Percentiles rank a stretch among this genome's conserved stretches.
These are phyloP conservation scores for Manduca sexta DNA, from an alignment of 1,140 invertebrate species.

Conservation along the genomic window DNA sequence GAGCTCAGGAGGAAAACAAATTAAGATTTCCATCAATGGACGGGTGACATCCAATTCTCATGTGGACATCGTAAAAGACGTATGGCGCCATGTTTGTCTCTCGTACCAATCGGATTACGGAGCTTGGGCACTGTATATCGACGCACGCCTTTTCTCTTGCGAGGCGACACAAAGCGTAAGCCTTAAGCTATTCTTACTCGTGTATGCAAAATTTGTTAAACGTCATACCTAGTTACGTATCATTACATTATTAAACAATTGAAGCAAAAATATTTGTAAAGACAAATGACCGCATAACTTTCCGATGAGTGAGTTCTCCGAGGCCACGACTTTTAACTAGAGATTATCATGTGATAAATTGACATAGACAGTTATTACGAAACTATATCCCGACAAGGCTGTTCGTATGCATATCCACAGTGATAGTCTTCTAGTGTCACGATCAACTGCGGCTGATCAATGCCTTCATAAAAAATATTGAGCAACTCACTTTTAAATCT, in stretches of 20 bases:
- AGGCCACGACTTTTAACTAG: slow-evolving; percentile 17
- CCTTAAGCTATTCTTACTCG: neutral
- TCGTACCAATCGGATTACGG: slow-evolving; percentile 76
- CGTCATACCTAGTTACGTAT: neutral
- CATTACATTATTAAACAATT: neutral
- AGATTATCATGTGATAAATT: slow-evolving; percentile 29
- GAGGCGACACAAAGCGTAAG: slow-evolving; percentile 72
- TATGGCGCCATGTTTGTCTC: slow-evolving; percentile 79
- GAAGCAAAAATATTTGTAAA: neutral
- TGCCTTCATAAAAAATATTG: slow-evolving; percentile 9
- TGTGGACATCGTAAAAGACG: slow-evolving; percentile 66
- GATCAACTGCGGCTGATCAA: slow-evolving; percentile 17
- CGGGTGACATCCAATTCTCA: slow-evolving; percentile 61
- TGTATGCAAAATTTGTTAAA: neutral
- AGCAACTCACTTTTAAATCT: neutral
- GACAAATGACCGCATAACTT: slow-evolving; percentile 10
- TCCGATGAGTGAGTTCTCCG: slow-evolving; percentile 18
- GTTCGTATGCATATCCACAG: slow-evolving; percentile 5
- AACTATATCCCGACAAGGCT: slow-evolving; percentile 28
- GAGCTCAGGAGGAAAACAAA: slow-evolving; percentile 67
- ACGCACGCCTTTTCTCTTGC: slow-evolving; percentile 71
- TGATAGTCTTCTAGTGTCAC: slow-evolving; percentile 16
- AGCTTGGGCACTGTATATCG: slow-evolving; percentile 76
- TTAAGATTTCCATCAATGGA: slow-evolving; percentile 75
- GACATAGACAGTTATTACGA: slow-evolving; percentile 26